phyloP scores from a whole-genome alignment of 2,113 vertebrate species.

The Arizona elegans region DNA sequence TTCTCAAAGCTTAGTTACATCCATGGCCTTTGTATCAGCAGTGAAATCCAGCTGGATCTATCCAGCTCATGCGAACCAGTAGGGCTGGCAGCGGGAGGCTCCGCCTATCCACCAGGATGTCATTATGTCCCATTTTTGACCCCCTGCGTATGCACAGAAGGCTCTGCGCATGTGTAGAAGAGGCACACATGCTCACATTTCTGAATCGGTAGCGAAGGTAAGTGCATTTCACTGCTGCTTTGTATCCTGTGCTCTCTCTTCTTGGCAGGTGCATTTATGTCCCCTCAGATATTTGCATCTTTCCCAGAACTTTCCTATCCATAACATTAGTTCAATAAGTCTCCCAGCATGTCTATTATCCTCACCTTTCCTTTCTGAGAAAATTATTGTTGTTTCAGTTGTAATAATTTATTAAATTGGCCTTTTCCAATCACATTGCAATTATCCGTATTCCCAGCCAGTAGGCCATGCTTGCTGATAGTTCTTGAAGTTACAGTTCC shows the following conservation, averaged over 20 bases:
- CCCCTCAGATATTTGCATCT: constrained; percentile 2
- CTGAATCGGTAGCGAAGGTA: too few relatives aligned
- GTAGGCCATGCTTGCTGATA: background rate
- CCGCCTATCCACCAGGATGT: too few relatives aligned
- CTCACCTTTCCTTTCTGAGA: background rate
- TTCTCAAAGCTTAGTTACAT: constrained; percentile 24
- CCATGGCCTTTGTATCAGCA: background rate
- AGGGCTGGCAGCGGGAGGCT: too few relatives aligned
- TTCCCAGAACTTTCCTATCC: background rate
- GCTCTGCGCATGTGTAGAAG: too few relatives aligned
- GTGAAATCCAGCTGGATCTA: too few relatives aligned
- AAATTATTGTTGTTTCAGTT: background rate
- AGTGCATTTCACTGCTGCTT: background rate
- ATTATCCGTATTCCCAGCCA: background rate
- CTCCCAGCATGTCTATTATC: background rate
- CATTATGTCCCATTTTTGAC: too few relatives aligned
- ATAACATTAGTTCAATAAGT: background rate
- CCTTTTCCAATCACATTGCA: background rate
- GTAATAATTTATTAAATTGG: background rate
- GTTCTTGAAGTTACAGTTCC: background rate
- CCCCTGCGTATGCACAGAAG: too few relatives aligned
- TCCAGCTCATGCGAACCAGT: too few relatives aligned
- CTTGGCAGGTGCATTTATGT: constrained; percentile 1
- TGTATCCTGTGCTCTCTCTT: background rate
- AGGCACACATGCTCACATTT: too few relatives aligned